Evolutionary conservation across 2,888 invertebrate species (phyloP).

Genomic region (Cheiracanthium punctorium): DNA sequence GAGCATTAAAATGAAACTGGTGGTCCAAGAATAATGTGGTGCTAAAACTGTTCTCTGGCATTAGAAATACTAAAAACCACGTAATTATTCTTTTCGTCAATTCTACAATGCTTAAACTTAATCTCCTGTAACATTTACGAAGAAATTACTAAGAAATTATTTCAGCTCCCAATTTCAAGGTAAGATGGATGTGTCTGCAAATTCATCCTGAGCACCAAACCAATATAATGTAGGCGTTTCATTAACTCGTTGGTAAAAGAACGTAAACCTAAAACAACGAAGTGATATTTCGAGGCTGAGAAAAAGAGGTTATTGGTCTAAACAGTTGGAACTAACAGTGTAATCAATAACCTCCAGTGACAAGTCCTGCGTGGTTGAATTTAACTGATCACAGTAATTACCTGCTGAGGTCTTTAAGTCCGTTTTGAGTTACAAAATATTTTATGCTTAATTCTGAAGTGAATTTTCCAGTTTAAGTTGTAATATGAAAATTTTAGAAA

Average conservation of each 20-base stretch:
- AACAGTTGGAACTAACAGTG: background rate
- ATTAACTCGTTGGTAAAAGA: background rate
- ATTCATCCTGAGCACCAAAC: background rate
- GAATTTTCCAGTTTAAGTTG: too few relatives aligned
- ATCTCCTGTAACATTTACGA: background rate
- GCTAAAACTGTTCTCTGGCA: too few relatives aligned
- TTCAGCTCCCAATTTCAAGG: background rate
- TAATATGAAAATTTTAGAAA: too few relatives aligned
- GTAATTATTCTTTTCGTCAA: too few relatives aligned
- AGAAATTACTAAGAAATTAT: background rate
- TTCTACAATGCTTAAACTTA: background rate
- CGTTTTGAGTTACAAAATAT: background rate
- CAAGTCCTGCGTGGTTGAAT: slow-evolving; percentile 6
- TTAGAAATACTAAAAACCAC: too few relatives aligned
- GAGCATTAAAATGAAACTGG: too few relatives aligned
- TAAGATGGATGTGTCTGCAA: background rate
- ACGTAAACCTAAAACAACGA: background rate
- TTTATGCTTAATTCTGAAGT: background rate
- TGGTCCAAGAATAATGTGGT: too few relatives aligned
- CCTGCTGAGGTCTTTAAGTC: background rate
- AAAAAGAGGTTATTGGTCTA: slow-evolving; percentile 8
- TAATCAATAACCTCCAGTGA: background rate
- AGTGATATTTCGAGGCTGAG: background rate
- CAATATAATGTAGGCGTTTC: slow-evolving; percentile 2
- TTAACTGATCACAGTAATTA: slow-evolving; percentile 2